These are phyloP conservation scores for Haplochromis burtoni DNA, from an alignment of 2,113 vertebrate species.

Conservation along the genomic window DNA sequence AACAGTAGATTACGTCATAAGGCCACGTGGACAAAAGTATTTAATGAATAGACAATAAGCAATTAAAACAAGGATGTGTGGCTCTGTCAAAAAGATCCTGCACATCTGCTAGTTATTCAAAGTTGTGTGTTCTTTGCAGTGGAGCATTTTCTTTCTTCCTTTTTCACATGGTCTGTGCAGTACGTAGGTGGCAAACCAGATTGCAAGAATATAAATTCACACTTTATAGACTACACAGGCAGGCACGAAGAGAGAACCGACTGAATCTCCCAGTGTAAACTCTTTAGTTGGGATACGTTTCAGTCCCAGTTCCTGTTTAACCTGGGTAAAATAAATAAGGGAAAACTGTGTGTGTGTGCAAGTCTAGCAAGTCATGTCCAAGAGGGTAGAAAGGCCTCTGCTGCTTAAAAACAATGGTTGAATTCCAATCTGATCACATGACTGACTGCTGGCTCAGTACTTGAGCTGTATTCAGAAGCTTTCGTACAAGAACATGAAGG, in stretches of 20 bases:
- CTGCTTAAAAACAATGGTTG: slow-evolving; percentile 64
- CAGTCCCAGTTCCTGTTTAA: slow-evolving; percentile 34
- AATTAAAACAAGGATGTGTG: background rate
- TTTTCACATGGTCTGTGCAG: background rate
- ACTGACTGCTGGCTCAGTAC: slow-evolving; percentile 45
- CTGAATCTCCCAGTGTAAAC: slow-evolving; percentile 8
- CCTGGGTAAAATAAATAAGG: slow-evolving; percentile 26
- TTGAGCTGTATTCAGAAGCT: slow-evolving; percentile 42
- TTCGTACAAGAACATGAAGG: slow-evolving; percentile 45
- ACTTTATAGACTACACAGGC: background rate
- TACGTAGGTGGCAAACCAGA: background rate
- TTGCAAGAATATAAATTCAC: background rate
- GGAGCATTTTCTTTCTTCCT: background rate
- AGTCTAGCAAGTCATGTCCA: background rate
- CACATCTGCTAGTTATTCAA: background rate
- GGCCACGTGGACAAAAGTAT: background rate
- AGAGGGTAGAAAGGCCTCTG: slow-evolving; percentile 30
- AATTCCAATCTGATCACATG: slow-evolving; percentile 71
- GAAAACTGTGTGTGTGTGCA: background rate
- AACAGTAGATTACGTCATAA: background rate
- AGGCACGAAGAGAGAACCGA: background rate
- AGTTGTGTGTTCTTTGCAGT: background rate
- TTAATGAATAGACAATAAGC: background rate
- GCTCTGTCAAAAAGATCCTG: background rate
- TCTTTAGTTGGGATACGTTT: slow-evolving; percentile 9